Evolutionary conservation across 2,113 vertebrate species (phyloP).

Genomic region (Tupaia tana): DNA sequence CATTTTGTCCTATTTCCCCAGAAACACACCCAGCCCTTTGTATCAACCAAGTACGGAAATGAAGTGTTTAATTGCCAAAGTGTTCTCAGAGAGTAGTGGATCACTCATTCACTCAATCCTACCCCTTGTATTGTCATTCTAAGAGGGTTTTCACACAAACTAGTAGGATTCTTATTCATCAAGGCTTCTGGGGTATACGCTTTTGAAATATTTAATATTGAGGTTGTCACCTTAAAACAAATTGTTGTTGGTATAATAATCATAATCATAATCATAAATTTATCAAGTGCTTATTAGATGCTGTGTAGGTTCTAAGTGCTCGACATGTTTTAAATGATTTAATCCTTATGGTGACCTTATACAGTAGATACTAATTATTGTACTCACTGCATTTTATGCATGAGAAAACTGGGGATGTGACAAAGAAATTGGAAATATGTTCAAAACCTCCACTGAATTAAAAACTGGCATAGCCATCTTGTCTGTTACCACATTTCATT

Average conservation of each 20-base stretch:
- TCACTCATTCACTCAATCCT: background rate
- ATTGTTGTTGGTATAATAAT: conserved; percentile 22
- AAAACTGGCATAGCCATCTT: conserved; percentile 61
- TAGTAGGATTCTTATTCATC: background rate
- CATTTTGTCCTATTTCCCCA: background rate
- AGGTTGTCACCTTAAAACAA: conserved; percentile 58
- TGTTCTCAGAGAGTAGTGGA: background rate
- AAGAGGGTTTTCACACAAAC: conserved; percentile 10
- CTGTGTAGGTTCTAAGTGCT: conserved; percentile 36
- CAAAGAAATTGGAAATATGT: conserved; percentile 65
- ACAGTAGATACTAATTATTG: conserved; percentile 58
- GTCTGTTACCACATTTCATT: conserved; percentile 64
- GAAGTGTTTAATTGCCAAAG: conserved; percentile 26
- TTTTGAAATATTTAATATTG: conserved; percentile 58
- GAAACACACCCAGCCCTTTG: background rate
- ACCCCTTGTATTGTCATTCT: conserved; percentile 45
- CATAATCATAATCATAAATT: background rate
- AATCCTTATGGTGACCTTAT: conserved; percentile 18
- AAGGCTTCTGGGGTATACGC: background rate
- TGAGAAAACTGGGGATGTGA: conserved; percentile 49
- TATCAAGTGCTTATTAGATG: conserved; percentile 50
- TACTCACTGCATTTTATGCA: conserved; percentile 70
- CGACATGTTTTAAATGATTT: conserved; percentile 56
- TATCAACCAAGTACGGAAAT: background rate
- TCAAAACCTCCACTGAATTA: conserved; percentile 66